Evolutionary conservation across 2,888 invertebrate genomes (phyloP).

Genomic region (Apamea crenata): DNA sequence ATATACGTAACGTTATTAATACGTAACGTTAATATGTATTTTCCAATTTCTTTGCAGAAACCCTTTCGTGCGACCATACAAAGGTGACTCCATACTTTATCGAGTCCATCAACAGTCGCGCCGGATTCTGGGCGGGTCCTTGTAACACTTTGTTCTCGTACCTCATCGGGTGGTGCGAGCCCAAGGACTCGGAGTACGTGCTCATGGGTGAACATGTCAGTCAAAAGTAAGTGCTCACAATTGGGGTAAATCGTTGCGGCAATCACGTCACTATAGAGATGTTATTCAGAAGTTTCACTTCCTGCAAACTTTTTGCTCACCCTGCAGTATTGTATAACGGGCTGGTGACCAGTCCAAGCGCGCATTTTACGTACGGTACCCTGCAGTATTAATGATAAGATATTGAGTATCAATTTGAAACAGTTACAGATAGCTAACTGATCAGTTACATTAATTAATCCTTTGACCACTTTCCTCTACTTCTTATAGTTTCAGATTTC

Average conservation of each 20-base stretch:
- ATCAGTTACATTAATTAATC: not conserved
- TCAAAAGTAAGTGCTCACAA: slow-evolving; percentile 91
- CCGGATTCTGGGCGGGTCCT: slow-evolving; percentile 96
- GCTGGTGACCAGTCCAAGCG: too few species aligned
- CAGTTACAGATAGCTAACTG: not conserved
- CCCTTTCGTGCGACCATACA: slow-evolving; percentile 96
- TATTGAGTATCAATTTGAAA: not conserved
- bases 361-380: too few species aligned
- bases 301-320: not conserved
- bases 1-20: too few species aligned
- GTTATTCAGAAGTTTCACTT: slow-evolving; percentile 33
- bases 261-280: slow-evolving; percentile 27
- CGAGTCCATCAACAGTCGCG: slow-evolving; percentile 95
- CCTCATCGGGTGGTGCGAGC: slow-evolving; percentile 95
- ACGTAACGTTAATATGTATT: too few species aligned
- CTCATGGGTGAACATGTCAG: slow-evolving; percentile 96
- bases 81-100: slow-evolving; percentile 97
- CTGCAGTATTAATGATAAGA: not conserved
- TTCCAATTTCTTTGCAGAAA: slow-evolving; percentile 91
- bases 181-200: slow-evolving; percentile 94
- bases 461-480: not conserved
- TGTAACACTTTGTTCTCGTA: slow-evolving; percentile 96
- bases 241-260: slow-evolving; percentile 39
- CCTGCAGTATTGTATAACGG: not conserved
- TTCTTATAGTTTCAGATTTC: not conserved